Base-by-base conservation (phyloP, 2,113 vertebrate species). In the Eulemur macaco region DNA sequence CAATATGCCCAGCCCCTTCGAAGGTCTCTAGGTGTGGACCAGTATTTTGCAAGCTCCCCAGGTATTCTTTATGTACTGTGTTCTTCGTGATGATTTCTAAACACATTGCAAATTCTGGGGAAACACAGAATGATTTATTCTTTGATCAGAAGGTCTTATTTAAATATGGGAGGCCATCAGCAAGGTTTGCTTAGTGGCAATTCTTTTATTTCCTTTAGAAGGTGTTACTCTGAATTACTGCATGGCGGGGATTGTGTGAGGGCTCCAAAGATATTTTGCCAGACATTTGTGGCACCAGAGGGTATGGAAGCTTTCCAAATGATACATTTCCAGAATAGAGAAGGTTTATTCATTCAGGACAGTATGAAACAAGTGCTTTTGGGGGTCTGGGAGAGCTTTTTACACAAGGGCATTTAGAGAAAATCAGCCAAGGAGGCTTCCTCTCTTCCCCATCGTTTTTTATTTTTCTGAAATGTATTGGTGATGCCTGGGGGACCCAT, bases 281-380 rank as follows among this genome's bases (percentile, higher is more conserved):
- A 95, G 85, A 89, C 9, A 71, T 66, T 54, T 69, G 20, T 88
- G 66, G 12, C 4, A 81, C 29, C 37, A 80, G 87, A 95, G 27
- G 29, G 10, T 47, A 5, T 76, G 39, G 50, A 83, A 94, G 71
- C 64, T 91, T 97, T 93, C 71, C 42, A 85, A 81, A 76, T 54
- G 76, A 71, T 73, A 31, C 0, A 1, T 71, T 89, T 68, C 31
- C 27, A 73, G 66, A 56, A 15, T 58, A 31, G 52, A 80, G 88
- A 89, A 47, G 42, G n/a, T 60, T 85, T 88, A 85, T 82, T 87
- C 73, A 73, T 52, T 84, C 12, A 15, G 31, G 37, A 39, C 34
- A 50, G n/a, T 60, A 18, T 60, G 71, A 95, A 97, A 89, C 60
- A 74, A 94, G n/a, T 81, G 76, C 27, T 74, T 89, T 91, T 13